A percentile compares a stretch with the other conserved stretches of the same genome.
Conservation (phyloP, 2,113 vertebrate species). For the Suricata suricatta region DNA sequence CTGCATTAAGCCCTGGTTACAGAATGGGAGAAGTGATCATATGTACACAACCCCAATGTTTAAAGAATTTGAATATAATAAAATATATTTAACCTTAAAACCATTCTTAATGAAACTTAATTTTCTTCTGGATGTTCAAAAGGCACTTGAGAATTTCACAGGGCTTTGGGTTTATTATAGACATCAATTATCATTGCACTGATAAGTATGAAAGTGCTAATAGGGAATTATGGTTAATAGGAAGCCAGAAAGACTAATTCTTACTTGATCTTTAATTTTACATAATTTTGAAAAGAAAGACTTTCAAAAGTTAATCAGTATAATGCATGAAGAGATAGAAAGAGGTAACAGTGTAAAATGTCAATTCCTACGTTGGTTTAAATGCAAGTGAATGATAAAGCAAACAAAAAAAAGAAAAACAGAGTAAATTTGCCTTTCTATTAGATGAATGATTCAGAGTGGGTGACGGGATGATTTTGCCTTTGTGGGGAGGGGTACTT, state of each 20-base stretch:
- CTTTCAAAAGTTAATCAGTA: not conserved
- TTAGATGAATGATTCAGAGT: not conserved
- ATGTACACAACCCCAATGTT: not conserved
- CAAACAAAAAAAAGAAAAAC: not conserved
- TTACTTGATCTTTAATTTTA: not conserved
- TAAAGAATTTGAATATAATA: conserved; percentile 2
- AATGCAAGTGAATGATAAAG: not conserved
- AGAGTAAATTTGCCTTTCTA: not conserved
- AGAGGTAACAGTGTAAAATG: not conserved
- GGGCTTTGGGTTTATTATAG: not conserved
- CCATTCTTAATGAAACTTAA: conserved; percentile 4
- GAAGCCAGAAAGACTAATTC: not conserved
- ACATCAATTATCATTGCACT: not conserved
- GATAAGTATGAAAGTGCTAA: not conserved
- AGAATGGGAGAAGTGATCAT: not conserved
- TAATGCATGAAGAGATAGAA: not conserved
- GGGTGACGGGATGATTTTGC: not conserved
- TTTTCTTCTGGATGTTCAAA: not conserved
- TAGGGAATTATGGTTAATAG: not conserved
- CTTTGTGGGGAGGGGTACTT: not conserved
- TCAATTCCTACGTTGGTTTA: not conserved
- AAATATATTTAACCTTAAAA: conserved; percentile 10
- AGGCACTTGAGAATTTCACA: not conserved
- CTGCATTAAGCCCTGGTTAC: not conserved
- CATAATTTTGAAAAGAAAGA: not conserved